These are phyloP conservation scores for Cantharis nigra DNA, from an alignment of 2,888 invertebrate genomes.

Conservation along the genomic window DNA sequence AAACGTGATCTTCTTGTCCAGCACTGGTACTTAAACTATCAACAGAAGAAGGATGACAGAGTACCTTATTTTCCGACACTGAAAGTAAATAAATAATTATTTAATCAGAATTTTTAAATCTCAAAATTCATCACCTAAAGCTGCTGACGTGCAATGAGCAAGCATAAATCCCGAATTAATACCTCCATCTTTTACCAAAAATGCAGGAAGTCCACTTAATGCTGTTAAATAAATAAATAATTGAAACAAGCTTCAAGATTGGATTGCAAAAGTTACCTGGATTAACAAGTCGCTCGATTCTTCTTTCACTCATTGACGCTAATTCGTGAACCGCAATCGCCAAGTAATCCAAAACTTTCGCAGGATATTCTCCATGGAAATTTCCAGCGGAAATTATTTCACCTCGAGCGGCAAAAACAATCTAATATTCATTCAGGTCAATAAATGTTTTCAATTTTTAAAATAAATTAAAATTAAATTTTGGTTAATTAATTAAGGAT, in stretches of 20 bases:
- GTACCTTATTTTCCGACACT: conserved; percentile 72
- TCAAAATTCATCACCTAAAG: conserved; percentile 57
- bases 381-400: conserved; percentile 71
- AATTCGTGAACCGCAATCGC: conserved; percentile 69
- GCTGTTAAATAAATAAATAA: conserved; percentile 30
- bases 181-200: conserved; percentile 68
- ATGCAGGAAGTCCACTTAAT: conserved; percentile 67
- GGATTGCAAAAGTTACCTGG: conserved; percentile 53
- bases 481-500: conserved; percentile 34
- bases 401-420: conserved; percentile 60
- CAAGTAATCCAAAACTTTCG: conserved; percentile 68
- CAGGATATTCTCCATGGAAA: conserved; percentile 73
- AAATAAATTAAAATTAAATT: too few species aligned
- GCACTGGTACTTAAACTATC: conserved; percentile 69
- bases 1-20: conserved; percentile 71
- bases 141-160: conserved; percentile 68
- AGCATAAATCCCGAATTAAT: conserved; percentile 73
- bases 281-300: conserved; percentile 67
- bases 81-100: conserved; percentile 3
- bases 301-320: conserved; percentile 68
- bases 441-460: not conserved
- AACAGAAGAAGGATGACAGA: conserved; percentile 70
- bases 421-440: conserved; percentile 40
- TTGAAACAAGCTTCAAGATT: not conserved
- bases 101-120: not conserved